Percentiles rank a stretch among this genome's conserved stretches.
phyloP scores from a whole-genome alignment of 2,113 vertebrate species.

The Cryptomyrus ogoouensis region DNA sequence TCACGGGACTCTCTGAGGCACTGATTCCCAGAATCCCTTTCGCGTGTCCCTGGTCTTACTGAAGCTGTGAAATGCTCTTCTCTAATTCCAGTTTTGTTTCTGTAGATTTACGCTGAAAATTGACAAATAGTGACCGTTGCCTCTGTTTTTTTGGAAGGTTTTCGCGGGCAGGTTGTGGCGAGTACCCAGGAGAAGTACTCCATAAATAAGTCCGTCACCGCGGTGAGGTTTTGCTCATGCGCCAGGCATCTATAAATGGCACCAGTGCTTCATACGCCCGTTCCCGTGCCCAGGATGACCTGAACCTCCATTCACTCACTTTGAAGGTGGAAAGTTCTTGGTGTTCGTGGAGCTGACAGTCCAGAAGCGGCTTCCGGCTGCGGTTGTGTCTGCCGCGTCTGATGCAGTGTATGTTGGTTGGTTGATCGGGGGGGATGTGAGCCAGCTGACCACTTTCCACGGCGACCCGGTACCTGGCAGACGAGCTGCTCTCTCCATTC shows the following conservation, averaged over 20 bases:
- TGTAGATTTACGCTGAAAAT: neutral
- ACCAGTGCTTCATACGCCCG: neutral
- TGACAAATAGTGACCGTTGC: neutral
- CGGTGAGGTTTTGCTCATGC: neutral
- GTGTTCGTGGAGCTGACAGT: neutral
- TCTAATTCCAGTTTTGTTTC: neutral
- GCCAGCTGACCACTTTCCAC: neutral
- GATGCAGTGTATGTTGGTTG: neutral
- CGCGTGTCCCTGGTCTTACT: neutral
- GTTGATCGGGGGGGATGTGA: neutral
- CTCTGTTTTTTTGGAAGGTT: neutral
- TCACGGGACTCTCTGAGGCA: neutral
- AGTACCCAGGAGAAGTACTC: neutral
- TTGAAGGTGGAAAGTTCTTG: neutral
- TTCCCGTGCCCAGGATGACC: neutral
- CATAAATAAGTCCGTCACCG: neutral
- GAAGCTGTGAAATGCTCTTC: neutral
- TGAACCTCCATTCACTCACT: neutral
- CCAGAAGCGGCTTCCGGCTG: neutral
- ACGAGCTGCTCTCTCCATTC: neutral
- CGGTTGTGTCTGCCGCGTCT: neutral
- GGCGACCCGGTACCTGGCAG: neutral
- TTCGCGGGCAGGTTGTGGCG: neutral
- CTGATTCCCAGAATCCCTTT: neutral
- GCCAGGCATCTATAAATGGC: neutral